Evolutionary conservation across 2,888 invertebrate species (phyloP).

Genomic region (Sicus ferrugineus): DNA sequence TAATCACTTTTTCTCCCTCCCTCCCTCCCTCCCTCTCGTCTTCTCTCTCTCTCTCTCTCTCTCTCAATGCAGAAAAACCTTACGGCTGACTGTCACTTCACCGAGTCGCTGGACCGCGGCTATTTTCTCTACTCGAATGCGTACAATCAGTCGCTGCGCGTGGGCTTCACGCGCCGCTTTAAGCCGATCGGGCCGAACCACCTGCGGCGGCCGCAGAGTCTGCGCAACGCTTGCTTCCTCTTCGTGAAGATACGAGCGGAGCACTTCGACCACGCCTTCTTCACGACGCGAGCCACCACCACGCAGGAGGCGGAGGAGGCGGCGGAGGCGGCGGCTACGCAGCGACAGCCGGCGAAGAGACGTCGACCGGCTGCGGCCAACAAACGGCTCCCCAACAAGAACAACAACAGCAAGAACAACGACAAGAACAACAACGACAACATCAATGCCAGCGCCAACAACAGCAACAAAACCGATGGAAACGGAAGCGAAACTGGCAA

Average conservation of each 20-base stretch:
- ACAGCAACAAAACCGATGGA: constrained; percentile 25
- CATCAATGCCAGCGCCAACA: background rate
- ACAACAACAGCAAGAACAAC: constrained; percentile 28
- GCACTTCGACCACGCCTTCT: constrained; percentile 43
- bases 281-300: constrained; percentile 39
- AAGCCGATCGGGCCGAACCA: constrained; percentile 54
- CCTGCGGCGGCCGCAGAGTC: constrained; percentile 45
- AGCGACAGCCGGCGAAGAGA: constrained; percentile 35
- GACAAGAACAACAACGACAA: constrained; percentile 31
- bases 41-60: background rate
- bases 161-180: constrained; percentile 57
- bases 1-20: constrained; percentile 1
- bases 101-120: constrained; percentile 55
- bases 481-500: constrained; percentile 34
- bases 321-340: constrained; percentile 34
- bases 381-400: no score
- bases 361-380: background rate
- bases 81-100: constrained; percentile 58
- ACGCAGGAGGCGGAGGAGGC: constrained; percentile 26
- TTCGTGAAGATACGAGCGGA: constrained; percentile 52
- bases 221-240: constrained; percentile 51
- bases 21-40: constrained; percentile 7
- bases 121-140: constrained; percentile 54
- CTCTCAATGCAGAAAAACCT: constrained; percentile 52
- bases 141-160: constrained; percentile 52